These are phyloP conservation scores for Peromyscus melanophrys DNA, from an alignment of 2,797 vertebrate genomes.

Conservation along the genomic window DNA sequence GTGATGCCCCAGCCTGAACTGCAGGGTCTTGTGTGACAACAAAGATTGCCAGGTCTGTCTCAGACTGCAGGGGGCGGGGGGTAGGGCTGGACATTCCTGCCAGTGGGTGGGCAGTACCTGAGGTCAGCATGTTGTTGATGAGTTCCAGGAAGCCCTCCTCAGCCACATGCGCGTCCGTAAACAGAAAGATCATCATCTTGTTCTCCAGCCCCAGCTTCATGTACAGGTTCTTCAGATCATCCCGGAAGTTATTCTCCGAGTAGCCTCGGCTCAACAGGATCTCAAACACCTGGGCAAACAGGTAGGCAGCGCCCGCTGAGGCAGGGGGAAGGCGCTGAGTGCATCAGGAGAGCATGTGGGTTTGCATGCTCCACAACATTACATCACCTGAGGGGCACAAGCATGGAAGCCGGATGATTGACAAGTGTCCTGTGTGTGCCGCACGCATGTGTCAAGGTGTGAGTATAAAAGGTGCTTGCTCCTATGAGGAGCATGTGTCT, in stretches of 20 bases:
- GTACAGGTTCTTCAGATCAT: constrained; percentile 96
- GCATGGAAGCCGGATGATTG: neutral
- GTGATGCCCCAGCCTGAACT: neutral
- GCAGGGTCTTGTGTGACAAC: neutral
- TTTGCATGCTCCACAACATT: neutral
- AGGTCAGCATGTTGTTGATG: constrained; percentile 99
- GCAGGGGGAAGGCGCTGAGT: too few relatives aligned
- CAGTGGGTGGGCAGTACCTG: constrained; percentile 90
- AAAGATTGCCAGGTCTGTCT: neutral
- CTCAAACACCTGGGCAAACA: constrained; percentile 94
- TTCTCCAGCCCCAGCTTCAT: constrained; percentile 95
- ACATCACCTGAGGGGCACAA: too few relatives aligned
- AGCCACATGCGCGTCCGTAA: constrained; percentile 96
- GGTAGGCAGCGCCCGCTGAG: neutral
- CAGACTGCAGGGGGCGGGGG: too few relatives aligned
- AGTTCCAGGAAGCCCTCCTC: constrained; percentile 98
- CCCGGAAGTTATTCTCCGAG: constrained; percentile 93
- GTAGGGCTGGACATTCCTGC: neutral
- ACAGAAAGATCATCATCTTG: constrained; percentile 95
- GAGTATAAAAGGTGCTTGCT: neutral
- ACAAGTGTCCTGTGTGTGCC: neutral
- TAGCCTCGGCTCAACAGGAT: constrained; percentile 96
- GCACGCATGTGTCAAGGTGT: neutral
- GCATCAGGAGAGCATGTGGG: rapidly evolving
- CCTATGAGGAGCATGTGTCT: neutral